These are phyloP conservation scores for Volucella zonaria DNA, from an alignment of 2,888 invertebrate genomes.

Conservation along the genomic window DNA sequence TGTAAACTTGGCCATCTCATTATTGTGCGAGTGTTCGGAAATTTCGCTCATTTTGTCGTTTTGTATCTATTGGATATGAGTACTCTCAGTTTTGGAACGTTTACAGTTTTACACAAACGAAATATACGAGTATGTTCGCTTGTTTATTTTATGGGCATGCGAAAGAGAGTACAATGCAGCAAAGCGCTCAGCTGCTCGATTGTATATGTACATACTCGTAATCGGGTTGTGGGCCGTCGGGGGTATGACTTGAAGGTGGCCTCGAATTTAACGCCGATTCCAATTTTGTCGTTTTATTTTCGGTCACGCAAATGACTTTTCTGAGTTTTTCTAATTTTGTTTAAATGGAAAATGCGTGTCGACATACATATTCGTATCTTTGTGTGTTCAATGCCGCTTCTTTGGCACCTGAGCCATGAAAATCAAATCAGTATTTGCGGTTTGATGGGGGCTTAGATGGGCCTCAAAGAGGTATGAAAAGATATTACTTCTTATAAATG, in stretches of 20 bases:
- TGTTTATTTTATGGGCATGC: slow-evolving; percentile 26
- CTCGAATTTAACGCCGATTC: slow-evolving; percentile 34
- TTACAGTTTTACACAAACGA: not conserved
- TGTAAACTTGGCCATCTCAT: slow-evolving; percentile 30
- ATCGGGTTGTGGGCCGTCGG: slow-evolving; percentile 28
- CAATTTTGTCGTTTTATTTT: slow-evolving; percentile 42
- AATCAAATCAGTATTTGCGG: too few species aligned
- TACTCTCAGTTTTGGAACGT: slow-evolving; percentile 39
- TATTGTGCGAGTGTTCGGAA: slow-evolving; percentile 19
- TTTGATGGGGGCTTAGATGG: too few species aligned
- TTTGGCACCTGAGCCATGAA: too few species aligned
- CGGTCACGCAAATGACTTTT: slow-evolving; percentile 9
- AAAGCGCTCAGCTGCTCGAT: slow-evolving; percentile 34
- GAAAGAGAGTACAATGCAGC: slow-evolving; percentile 15
- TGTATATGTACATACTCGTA: slow-evolving; percentile 1
- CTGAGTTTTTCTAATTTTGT: not conserved
- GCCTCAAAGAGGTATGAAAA: too few species aligned
- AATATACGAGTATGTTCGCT: slow-evolving; percentile 10
- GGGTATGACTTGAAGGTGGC: slow-evolving; percentile 33
- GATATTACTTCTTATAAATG: too few species aligned
- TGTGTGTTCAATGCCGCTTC: too few species aligned
- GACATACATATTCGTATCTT: too few species aligned
- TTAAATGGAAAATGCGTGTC: too few species aligned
- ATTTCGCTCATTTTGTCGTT: slow-evolving; percentile 41
- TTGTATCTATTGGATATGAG: too few species aligned